Evolutionary conservation across 2,888 invertebrate species (phyloP).

Genomic region (Gonocerus acuteangulatus): DNA sequence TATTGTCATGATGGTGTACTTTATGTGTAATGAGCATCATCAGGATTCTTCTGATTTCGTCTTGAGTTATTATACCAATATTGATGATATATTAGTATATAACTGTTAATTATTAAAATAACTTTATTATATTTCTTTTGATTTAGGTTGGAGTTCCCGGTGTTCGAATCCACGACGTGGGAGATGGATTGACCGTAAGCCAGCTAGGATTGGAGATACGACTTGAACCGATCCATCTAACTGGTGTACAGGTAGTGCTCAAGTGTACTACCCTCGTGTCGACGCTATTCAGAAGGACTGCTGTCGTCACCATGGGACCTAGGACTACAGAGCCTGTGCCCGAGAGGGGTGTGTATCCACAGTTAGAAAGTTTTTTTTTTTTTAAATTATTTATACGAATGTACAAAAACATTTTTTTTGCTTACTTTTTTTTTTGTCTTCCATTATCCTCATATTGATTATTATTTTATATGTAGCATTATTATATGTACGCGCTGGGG

Average conservation of each 20-base stretch:
- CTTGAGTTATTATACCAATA: too few species aligned
- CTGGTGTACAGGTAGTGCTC: conserved; percentile 57
- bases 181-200: conserved; percentile 47
- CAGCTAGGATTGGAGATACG: conserved; percentile 53
- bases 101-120: too few species aligned
- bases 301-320: conserved; percentile 58
- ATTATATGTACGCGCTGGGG: too few species aligned
- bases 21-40: background rate
- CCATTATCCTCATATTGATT: too few species aligned
- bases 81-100: too few species aligned
- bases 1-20: too few species aligned
- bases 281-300: conserved; percentile 59
- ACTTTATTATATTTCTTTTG: too few species aligned
- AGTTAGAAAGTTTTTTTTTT: too few species aligned
- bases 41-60: background rate
- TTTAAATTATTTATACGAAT: too few species aligned
- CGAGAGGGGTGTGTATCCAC: conserved; percentile 56
- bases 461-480: too few species aligned
- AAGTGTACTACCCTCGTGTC: conserved; percentile 64
- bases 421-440: too few species aligned
- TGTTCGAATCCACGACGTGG: conserved; percentile 37
- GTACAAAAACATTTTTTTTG: too few species aligned
- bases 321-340: conserved; percentile 69
- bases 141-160: conserved; percentile 41
- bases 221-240: conserved; percentile 53